Evolutionary conservation across 2,113 vertebrate genomes (phyloP).

Genomic region (Suncus etruscus): DNA sequence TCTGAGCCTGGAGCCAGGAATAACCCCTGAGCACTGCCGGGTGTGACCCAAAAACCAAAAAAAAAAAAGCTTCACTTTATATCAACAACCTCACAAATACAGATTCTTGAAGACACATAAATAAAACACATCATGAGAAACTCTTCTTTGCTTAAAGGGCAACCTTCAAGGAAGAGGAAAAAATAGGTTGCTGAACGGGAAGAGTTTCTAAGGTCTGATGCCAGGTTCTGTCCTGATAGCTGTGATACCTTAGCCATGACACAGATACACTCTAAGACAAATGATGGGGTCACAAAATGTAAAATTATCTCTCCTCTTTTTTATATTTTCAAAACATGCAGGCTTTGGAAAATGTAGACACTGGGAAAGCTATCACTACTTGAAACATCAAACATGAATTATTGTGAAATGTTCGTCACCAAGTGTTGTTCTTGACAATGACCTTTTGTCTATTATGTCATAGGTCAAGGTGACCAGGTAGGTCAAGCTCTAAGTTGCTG

Average conservation of each 20-base stretch:
- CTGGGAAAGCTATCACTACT: too few species aligned
- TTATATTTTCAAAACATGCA: not conserved
- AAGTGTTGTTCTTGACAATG: too few species aligned
- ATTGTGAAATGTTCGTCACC: too few species aligned
- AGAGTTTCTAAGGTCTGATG: not conserved
- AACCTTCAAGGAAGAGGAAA: fast-evolving
- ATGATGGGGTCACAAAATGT: not conserved
- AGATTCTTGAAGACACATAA: not conserved
- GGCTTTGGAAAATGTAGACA: conserved; percentile 28
- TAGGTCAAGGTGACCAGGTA: too few species aligned
- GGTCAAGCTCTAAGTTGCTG: not conserved
- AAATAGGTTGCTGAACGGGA: not conserved
- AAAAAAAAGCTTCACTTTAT: too few species aligned
- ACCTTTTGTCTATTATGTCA: not conserved
- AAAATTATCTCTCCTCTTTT: not conserved
- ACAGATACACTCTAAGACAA: not conserved
- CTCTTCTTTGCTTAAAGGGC: not conserved
- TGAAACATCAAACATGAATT: too few species aligned
- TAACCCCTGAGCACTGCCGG: too few species aligned
- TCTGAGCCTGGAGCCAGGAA: too few species aligned
- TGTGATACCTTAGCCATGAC: not conserved
- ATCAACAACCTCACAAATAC: not conserved
- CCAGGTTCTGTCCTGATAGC: not conserved
- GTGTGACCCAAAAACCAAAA: too few species aligned
- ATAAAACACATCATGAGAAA: not conserved